Base-by-base conservation (phyloP, 2,113 vertebrate species). In the Mola mola region DNA sequence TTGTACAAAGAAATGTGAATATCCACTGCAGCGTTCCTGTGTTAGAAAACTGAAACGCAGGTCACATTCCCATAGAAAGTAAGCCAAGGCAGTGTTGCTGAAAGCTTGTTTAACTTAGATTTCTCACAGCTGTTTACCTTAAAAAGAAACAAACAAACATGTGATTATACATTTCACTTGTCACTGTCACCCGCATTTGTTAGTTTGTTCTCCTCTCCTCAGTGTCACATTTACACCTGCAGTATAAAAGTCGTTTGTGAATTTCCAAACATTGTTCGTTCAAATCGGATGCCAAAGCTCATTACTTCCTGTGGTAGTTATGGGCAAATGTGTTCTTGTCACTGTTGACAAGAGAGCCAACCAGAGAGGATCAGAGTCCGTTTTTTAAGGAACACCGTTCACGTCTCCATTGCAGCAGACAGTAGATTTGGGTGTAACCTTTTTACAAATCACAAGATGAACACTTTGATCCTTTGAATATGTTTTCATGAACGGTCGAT, bases 1-100 rank as follows among this genome's bases (percentile, higher is more conserved):
- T 70, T n/a, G n/a, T 67, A 82, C 49, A 73, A n/a, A 74, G 26
- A 87, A 77, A 81, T 84, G 82, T 84, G 72, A 85, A 82, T 79
- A 78, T 71, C 55, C 73, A 80, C 40, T 38, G 46, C 36, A 47
- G 56, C 49, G 48, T 73, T 79, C 76, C 66, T 69, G 56, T 66
- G 49, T 83, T 51, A 63, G 34, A 50, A 66, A 60, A 49, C 55
- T 52, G 22, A 64, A 68, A 59, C 50, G 44, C 34, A 65, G 1
- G 25, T 58, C 42, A 43, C 50, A 70, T 42, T 47, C 58, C 33
- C 58, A 34, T 29, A 16, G 66, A 22, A 28, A 89, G 42, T 61
- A 31, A 70, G 81, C 79, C 77, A 82, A 83, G 80, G 73, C 72
- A 42, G 66, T 56, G 37, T 70, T 74, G 75, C 83, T 83, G 47